Conservation (phyloP, 2,113 vertebrate species). For the Cyphomyrus discorhynchus region DNA sequence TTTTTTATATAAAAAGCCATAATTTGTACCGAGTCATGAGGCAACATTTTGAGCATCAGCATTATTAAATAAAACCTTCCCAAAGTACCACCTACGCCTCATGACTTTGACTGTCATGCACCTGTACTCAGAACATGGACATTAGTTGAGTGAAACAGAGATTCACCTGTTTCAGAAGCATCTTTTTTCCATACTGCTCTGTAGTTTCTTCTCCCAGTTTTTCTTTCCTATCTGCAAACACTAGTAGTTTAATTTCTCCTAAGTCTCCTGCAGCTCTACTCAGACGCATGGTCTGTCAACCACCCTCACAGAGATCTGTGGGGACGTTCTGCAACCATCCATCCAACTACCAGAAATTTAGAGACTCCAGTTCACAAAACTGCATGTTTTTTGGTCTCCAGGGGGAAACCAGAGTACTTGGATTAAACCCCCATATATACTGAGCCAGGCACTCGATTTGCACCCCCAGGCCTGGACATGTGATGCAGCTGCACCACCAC, state of each 20-base stretch:
- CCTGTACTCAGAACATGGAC: background rate
- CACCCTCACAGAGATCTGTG: background rate
- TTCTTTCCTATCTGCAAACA: background rate
- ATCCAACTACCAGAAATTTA: background rate
- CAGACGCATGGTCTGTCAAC: background rate
- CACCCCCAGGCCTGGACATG: background rate
- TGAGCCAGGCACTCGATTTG: background rate
- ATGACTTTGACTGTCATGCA: background rate
- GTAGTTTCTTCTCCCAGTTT: background rate
- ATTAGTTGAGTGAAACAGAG: background rate
- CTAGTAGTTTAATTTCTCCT: background rate
- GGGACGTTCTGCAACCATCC: background rate
- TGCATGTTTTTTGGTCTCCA: background rate
- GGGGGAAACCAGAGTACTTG: background rate
- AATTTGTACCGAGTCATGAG: background rate
- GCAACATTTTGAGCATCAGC: background rate
- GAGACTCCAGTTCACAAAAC: background rate
- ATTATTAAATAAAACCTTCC: background rate
- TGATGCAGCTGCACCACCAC: background rate
- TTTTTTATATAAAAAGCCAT: background rate
- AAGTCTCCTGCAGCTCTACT: background rate
- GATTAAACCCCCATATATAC: background rate
- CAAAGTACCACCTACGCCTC: background rate
- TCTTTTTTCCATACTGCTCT: background rate
- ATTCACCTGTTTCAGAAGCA: background rate